Percentiles rank a stretch among this genome's conserved stretches.
phyloP scores from a whole-genome alignment of 2,888 invertebrate species.

The Actias luna region DNA sequence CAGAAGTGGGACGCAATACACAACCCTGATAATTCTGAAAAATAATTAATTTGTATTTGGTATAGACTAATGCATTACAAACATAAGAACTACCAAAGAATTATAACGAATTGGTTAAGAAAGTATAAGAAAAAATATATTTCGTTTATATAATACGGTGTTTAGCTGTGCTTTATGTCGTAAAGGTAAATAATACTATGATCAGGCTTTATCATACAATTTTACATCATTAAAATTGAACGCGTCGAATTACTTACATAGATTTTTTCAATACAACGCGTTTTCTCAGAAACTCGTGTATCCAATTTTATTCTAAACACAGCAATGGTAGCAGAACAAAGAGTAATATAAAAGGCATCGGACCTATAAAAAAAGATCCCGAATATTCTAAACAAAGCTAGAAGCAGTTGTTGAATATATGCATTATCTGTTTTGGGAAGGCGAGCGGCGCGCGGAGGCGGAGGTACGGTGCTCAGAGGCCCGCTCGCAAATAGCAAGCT shows the following conservation, averaged over 20 bases:
- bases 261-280: background rate
- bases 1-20: background rate
- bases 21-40: background rate
- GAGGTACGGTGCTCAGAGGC: conserved; percentile 55
- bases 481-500: conserved; percentile 75
- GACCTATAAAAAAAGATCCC: conserved; percentile 1
- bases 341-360: background rate
- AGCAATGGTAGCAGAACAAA: background rate
- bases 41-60: background rate
- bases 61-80: no score
- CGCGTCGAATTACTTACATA: no score
- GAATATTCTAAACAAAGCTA: conserved; percentile 12
- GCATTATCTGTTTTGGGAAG: conserved; percentile 16
- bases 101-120: background rate
- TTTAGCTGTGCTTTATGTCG: background rate
- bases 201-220: background rate
- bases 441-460: conserved; percentile 10
- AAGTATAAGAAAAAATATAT: background rate
- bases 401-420: conserved; percentile 12
- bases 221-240: no score
- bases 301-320: background rate
- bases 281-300: background rate
- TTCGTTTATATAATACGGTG: background rate
- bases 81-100: no score
- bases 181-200: background rate